Evolutionary conservation across 2,113 vertebrate genomes (phyloP), one percentile per base, ranked within the genome.

Genomic region (Marmota flaviventris): DNA sequence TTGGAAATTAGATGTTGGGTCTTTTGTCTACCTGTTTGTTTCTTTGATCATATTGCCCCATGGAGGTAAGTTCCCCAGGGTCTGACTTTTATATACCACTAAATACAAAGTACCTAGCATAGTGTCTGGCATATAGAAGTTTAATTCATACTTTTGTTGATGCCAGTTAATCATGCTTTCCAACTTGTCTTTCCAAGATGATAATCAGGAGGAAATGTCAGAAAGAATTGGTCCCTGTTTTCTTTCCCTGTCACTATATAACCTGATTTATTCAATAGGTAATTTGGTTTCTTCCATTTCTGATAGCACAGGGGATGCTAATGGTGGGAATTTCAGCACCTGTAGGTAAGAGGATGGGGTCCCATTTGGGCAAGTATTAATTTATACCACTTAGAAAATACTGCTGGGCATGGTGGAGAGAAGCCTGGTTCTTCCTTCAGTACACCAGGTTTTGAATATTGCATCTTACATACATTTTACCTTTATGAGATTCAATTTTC

Each of bases 251-350:
- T 76, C 39, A 72, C 56, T 82, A 17, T 3, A 51, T 84, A 89
- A 83, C 18, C n/a, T 82, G 20, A 29, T 14, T 91, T 85, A 86
- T 17, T 63, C 27, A 70, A 45, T 25, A 45, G n/a, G 32, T 8
- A 58, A 25, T 53, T 88, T 86, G 78, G 13, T 90, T 93, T 42
- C n/a, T 39, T 88, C 6, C 24, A n/a, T 63, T 12, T 70, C 51
- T 78, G 67, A 39, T n/a, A 48, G 32, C 42, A 51, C 70, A 83
- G 24, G 10, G 17, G 4, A 63, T 32, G 18, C 29, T 24, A 67
- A 22, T 85, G 29, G n/a, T 95, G 93, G 61, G 89, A 95, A 96
- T 83, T 91, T 96, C 20, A 86, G 69, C 70, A 95, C 69, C 85
- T 96, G 48, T 22, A 58, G 34, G 12, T 69, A 81, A 69, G 34